phyloP scores from a whole-genome alignment of 2,113 vertebrate species.

The Scatophagus argus region DNA sequence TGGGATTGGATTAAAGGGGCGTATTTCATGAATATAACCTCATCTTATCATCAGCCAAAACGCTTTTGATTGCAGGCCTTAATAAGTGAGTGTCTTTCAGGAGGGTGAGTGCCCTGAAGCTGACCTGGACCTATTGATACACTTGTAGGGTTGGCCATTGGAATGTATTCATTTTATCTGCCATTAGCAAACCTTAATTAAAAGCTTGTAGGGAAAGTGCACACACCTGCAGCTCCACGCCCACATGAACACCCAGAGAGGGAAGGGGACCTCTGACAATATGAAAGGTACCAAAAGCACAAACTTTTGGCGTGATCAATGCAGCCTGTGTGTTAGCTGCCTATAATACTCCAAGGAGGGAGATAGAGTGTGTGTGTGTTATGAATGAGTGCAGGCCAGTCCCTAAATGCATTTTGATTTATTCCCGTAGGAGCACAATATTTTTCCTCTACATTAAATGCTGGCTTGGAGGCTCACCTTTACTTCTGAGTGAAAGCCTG shows the following conservation, averaged over 20 bases:
- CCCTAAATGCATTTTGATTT: slow-evolving; percentile 71
- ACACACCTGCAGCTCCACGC: slow-evolving; percentile 6
- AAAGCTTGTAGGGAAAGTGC: slow-evolving; percentile 33
- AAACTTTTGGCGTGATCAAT: slow-evolving; percentile 49
- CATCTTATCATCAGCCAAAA: slow-evolving; percentile 51
- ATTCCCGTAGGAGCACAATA: slow-evolving; percentile 52
- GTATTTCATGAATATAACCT: slow-evolving; percentile 67
- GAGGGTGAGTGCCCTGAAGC: slow-evolving; percentile 45
- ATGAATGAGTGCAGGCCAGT: slow-evolving; percentile 41
- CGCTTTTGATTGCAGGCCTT: slow-evolving; percentile 67
- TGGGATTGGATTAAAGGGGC: slow-evolving; percentile 60
- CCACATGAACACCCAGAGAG: slow-evolving; percentile 25
- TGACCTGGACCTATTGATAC: slow-evolving; percentile 64
- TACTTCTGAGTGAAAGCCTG: slow-evolving; percentile 51
- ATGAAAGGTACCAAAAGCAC: slow-evolving; percentile 50
- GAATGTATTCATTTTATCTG: slow-evolving; percentile 56
- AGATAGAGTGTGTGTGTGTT: slow-evolving; percentile 23
- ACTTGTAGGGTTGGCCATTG: slow-evolving; percentile 26
- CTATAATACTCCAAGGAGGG: slow-evolving; percentile 31
- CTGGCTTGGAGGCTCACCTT: slow-evolving; percentile 67
- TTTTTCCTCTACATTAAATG: slow-evolving; percentile 67
- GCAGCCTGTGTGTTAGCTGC: slow-evolving; percentile 45
- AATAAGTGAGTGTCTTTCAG: slow-evolving; percentile 65
- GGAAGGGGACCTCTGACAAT: slow-evolving; percentile 32
- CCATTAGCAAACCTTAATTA: slow-evolving; percentile 62